Percentiles rank a stretch among this genome's conserved stretches.
These are phyloP conservation scores for Diorhabda elongata DNA, from an alignment of 1,140 invertebrate genomes.

Conservation along the genomic window DNA sequence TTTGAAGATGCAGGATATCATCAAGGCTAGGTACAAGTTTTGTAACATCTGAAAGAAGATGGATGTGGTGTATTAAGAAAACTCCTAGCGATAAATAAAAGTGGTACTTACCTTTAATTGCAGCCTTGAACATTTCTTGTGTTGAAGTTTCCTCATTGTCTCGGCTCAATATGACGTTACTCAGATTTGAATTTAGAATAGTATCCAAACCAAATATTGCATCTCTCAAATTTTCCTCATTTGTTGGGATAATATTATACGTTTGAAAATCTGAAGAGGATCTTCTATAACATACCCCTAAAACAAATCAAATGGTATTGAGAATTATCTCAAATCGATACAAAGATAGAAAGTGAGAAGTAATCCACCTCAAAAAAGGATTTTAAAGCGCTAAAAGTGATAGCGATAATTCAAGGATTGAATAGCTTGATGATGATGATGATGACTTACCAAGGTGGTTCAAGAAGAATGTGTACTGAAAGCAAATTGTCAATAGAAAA, in stretches of 20 bases:
- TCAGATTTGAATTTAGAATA: constrained; percentile 34
- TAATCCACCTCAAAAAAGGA: too few relatives aligned
- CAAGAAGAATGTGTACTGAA: too few relatives aligned
- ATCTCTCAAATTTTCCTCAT: constrained; percentile 33
- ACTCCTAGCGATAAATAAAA: too few relatives aligned
- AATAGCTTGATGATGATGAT: too few relatives aligned
- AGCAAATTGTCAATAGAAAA: too few relatives aligned
- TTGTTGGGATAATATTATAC: constrained; percentile 38
- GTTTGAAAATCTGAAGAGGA: constrained; percentile 36
- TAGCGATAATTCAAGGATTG: too few relatives aligned
- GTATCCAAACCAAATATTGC: constrained; percentile 34
- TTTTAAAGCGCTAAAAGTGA: too few relatives aligned
- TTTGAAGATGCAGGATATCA: constrained; percentile 30
- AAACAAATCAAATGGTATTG: not conserved
- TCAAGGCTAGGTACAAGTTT: constrained; percentile 36
- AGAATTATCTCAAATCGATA: too few relatives aligned
- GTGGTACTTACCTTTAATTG: constrained; percentile 43
- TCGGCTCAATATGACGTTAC: constrained; percentile 36
- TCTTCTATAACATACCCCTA: constrained; percentile 32
- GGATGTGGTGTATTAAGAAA: not conserved
- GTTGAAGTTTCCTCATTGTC: constrained; percentile 33
- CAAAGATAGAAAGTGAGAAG: too few relatives aligned
- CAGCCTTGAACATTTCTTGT: constrained; percentile 36
- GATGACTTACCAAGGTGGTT: too few relatives aligned
- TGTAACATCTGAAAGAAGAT: constrained; percentile 34